phyloP scores from a whole-genome alignment of 2,888 invertebrate genomes.

The Tetranychus piercei region DNA sequence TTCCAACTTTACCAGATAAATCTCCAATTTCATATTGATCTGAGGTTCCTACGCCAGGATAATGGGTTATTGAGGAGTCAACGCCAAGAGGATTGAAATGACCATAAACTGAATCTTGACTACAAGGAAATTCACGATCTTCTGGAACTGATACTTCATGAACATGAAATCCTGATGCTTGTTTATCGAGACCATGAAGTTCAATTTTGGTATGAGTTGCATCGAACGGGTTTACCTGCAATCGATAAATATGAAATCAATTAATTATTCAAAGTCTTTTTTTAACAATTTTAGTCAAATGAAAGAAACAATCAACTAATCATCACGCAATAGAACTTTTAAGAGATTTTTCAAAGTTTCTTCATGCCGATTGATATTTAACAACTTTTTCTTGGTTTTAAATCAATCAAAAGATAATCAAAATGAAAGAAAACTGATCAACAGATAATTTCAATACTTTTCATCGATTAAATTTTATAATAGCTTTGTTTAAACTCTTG shows the following conservation, averaged over 20 bases:
- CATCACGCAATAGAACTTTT: too few species aligned
- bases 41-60: conserved; percentile 43
- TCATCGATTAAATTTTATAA: too few species aligned
- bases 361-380: too few species aligned
- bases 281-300: too few species aligned
- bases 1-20: conserved; percentile 50
- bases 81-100: conserved; percentile 67
- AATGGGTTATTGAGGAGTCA: conserved; percentile 36
- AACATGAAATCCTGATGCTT: conserved; percentile 53
- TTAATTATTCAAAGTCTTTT: neutral
- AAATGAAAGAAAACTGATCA: too few species aligned
- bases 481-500: too few species aligned
- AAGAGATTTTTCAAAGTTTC: too few species aligned
- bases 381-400: too few species aligned
- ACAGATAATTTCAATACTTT: too few species aligned
- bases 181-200: conserved; percentile 49
- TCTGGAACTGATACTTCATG: conserved; percentile 45
- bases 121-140: conserved; percentile 51
- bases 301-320: too few species aligned
- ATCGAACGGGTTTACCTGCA: conserved; percentile 50
- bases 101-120: conserved; percentile 57
- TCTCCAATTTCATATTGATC: conserved; percentile 59
- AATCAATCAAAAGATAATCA: too few species aligned
- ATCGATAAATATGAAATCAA: neutral
- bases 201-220: conserved; percentile 55